Evolutionary conservation across 2,797 vertebrate species (phyloP).

Genomic region (Cynodonichthys magdalenae): DNA sequence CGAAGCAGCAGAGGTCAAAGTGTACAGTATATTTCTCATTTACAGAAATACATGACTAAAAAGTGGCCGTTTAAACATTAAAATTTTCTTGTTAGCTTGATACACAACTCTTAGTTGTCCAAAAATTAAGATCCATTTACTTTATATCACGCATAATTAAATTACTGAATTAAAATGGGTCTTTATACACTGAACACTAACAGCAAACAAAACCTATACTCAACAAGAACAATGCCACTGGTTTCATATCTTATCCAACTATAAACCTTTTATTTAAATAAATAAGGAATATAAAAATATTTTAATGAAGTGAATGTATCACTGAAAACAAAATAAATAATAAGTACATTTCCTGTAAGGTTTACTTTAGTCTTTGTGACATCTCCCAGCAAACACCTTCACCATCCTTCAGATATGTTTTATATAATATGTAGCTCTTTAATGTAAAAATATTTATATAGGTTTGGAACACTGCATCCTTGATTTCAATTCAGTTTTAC

Average conservation of each 20-base stretch:
- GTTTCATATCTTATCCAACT: slow-evolving; percentile 48
- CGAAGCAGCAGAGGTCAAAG: slow-evolving; percentile 19
- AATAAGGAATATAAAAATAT: slow-evolving; percentile 42
- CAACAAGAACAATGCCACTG: slow-evolving; percentile 22
- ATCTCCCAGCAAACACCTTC: too few relatives aligned
- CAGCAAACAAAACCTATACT: slow-evolving; percentile 27
- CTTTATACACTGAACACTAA: slow-evolving; percentile 24
- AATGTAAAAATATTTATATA: background rate
- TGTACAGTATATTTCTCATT: slow-evolving; percentile 31
- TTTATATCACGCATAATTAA: slow-evolving; percentile 38
- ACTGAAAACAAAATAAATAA: slow-evolving; percentile 55
- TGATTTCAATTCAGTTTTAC: too few relatives aligned
- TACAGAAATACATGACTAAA: slow-evolving; percentile 30
- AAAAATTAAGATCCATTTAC: slow-evolving; percentile 57
- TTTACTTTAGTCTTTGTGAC: background rate
- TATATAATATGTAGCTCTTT: background rate
- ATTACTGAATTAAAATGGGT: slow-evolving; percentile 29
- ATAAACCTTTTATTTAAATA: slow-evolving; percentile 36
- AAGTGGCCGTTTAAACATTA: slow-evolving; percentile 26
- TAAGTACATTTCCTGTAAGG: too few relatives aligned
- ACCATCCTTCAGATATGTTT: background rate
- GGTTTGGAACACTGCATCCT: too few relatives aligned
- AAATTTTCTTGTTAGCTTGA: slow-evolving; percentile 38
- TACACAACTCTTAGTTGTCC: slow-evolving; percentile 38
- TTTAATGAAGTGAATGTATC: slow-evolving; percentile 38